phyloP scores from a whole-genome alignment of 2,888 invertebrate species.

The Alviniconcha strummeri region DNA sequence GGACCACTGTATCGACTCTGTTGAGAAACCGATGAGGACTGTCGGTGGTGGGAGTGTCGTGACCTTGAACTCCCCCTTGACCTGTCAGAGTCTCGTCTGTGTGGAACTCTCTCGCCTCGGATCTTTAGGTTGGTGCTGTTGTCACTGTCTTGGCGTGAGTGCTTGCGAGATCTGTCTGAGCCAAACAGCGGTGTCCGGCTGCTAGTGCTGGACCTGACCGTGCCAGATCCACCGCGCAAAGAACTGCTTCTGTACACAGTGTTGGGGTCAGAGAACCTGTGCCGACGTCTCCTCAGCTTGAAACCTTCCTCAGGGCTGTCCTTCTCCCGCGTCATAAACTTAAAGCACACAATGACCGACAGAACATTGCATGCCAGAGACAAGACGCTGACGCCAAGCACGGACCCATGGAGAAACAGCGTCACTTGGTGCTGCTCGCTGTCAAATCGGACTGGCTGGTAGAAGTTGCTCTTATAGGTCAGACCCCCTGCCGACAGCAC shows the following conservation, averaged over 20 bases:
- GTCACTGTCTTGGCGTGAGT: conserved; percentile 36
- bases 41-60: conserved; percentile 27
- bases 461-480: conserved; percentile 58
- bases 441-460: conserved; percentile 40
- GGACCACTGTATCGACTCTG: conserved; percentile 18
- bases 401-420: conserved; percentile 54
- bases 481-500: conserved; percentile 62
- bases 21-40: conserved; percentile 26
- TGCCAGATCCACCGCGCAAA: conserved; percentile 36
- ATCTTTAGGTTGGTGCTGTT: conserved; percentile 18
- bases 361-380: conserved; percentile 54
- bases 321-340: conserved; percentile 53
- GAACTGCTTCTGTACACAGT: conserved; percentile 30
- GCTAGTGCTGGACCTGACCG: conserved; percentile 32
- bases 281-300: conserved; percentile 33
- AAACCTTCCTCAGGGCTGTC: conserved; percentile 37
- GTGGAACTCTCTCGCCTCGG: conserved; percentile 16
- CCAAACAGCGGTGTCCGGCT: conserved; percentile 38
- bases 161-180: conserved; percentile 34
- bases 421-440: conserved; percentile 46
- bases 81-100: conserved; percentile 28
- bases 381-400: conserved; percentile 53
- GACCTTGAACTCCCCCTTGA: conserved; percentile 29
- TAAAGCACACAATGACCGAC: conserved; percentile 55
- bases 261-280: conserved; percentile 33